Evolutionary conservation across 2,888 invertebrate species (phyloP).

Genomic region (Nymphalis urticae): DNA sequence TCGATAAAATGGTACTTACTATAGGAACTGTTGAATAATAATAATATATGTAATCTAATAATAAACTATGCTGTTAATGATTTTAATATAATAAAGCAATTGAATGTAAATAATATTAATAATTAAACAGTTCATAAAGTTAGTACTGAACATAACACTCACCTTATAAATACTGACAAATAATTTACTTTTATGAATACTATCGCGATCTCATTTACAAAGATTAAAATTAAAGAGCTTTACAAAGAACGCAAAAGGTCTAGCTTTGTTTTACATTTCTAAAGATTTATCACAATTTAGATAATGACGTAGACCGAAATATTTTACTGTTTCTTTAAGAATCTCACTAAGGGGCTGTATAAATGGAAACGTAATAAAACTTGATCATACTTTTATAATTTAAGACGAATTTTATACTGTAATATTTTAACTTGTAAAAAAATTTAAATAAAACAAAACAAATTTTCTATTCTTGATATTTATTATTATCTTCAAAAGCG

Average conservation of each 20-base stretch:
- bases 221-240: conserved; percentile 12
- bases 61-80: neutral
- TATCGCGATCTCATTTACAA: conserved; percentile 22
- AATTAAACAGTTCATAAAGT: conserved; percentile 33
- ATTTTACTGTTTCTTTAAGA: conserved; percentile 11
- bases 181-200: conserved; percentile 15
- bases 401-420: neutral
- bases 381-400: neutral
- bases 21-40: conserved; percentile 24
- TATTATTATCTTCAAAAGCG: conserved; percentile 11
- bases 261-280: conserved; percentile 24
- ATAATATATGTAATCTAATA: neutral
- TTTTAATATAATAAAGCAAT: neutral
- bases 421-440: too few relatives aligned
- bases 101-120: conserved; percentile 10
- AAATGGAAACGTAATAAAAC: conserved; percentile 7
- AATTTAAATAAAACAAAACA: too few relatives aligned
- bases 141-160: conserved; percentile 22
- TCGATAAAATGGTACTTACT: conserved; percentile 32
- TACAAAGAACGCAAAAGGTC: conserved; percentile 9
- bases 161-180: conserved; percentile 21
- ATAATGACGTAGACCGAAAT: conserved; percentile 25
- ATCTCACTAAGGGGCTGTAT: conserved; percentile 10
- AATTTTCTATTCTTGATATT: too few relatives aligned
- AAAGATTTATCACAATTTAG: conserved; percentile 29